phyloP scores from a whole-genome alignment of 2,888 invertebrate genomes.

The Priapulus caudatus region DNA sequence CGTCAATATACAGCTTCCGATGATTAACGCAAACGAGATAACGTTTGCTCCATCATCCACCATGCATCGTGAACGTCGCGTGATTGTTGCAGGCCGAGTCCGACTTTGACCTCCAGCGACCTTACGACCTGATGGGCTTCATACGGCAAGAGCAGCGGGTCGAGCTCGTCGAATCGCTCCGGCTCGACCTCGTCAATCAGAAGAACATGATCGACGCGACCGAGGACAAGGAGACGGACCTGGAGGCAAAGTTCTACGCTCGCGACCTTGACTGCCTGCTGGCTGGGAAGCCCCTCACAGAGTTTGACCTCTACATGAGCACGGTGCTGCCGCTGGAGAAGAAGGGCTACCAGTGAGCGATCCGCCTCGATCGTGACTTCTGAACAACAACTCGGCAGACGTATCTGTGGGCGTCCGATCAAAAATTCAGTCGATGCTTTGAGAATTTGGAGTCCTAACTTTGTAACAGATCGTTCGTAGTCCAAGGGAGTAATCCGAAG shows the following conservation, averaged over 20 bases:
- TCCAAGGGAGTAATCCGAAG: no score
- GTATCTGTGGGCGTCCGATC: no score
- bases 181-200: constrained; percentile 50
- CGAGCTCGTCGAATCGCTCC: constrained; percentile 48
- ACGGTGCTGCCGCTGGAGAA: constrained; percentile 38
- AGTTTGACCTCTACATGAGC: constrained; percentile 54
- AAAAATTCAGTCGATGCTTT: no score
- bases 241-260: constrained; percentile 48
- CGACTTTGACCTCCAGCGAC: constrained; percentile 55
- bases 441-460: no score
- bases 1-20: no score
- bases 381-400: no score
- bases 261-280: constrained; percentile 53
- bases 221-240: constrained; percentile 48
- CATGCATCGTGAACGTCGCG: no score
- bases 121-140: constrained; percentile 60
- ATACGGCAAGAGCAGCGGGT: constrained; percentile 60
- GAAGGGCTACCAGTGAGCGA: constrained; percentile 31
- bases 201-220: constrained; percentile 51
- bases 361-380: no score
- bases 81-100: constrained; percentile 62
- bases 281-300: constrained; percentile 51
- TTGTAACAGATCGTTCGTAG: no score
- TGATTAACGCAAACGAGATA: no score
- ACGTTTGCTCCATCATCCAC: no score